Base-by-base conservation (phyloP, 2,797 vertebrate species). In the Acipenser transmontanus region DNA sequence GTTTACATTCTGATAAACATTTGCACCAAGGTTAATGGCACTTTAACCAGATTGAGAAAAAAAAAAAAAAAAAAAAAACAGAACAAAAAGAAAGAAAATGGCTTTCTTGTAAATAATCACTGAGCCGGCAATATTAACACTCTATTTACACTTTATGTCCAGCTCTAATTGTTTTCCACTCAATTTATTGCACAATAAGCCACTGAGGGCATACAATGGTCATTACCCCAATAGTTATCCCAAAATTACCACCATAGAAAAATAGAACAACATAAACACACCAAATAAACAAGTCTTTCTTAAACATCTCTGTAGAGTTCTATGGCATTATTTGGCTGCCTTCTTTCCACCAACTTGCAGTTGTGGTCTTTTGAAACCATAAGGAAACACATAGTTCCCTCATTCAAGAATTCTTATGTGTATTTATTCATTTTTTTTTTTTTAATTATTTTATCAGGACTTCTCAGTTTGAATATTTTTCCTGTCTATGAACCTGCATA, bases 161-260 rank as follows among this genome's bases (percentile, higher is more conserved):
- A 87, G 80, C 82, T 85, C 76, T 80, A 80, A 78, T 79, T 84
- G 82, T 83, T 88, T 87, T 89, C 78, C 88, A 87, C 89, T 88
- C 89, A 90, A 84, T 89, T 93, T 94, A 96, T 95, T 98, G 96
- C 95, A 97, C 95, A 92, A 91, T 91, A 89, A 93, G 93, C 93
- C 95, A 69, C 81, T 72, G 71, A 83, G 88, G 93, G 91, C 92
- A 89, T 71, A 81, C 87, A 85, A 91, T 87, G 90, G 92, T 92
- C 87, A 82, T 85, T 86, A 86, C 87, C 82, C 76, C 9, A 9
- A 13, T 4, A 34, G 34, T 34, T 34, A 34, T 78, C 82, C 75
- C 81, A 47, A 47, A 48, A 13, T 17, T 85, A 87, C 80, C 34
- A 81, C 83, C 80, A 84, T 91, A 91, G 87, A 93, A 94, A 91